Percentiles rank a stretch among this genome's conserved stretches.
Evolutionary conservation across 1,140 invertebrate genomes (phyloP).

Genomic region (Cydia amplana): DNA sequence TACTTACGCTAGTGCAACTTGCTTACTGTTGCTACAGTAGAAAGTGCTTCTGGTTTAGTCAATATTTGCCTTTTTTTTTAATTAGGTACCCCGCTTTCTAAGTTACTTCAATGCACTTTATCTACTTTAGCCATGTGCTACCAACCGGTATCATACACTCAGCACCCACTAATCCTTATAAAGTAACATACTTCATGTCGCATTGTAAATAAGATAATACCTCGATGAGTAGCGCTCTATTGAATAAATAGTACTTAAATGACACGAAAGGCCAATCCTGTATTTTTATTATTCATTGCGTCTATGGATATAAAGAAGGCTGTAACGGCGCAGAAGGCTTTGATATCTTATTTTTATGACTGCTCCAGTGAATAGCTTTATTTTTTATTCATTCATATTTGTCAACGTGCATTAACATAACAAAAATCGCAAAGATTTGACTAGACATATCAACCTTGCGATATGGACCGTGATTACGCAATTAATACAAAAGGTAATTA

Average conservation of each 20-base stretch:
- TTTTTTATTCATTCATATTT: background rate
- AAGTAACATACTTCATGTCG: background rate
- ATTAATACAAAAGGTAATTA: no score
- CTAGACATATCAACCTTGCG: no score
- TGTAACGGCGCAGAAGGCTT: constrained; percentile 13
- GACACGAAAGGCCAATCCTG: background rate
- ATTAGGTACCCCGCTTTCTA: no score
- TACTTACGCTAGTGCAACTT: no score
- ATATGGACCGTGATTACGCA: no score
- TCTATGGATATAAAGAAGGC: constrained; percentile 21
- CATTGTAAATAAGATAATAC: background rate
- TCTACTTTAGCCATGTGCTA: background rate
- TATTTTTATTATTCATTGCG: constrained; percentile 28
- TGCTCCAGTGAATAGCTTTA: background rate
- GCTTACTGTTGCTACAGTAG: no score
- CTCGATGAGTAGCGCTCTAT: background rate
- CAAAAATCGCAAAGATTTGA: background rate
- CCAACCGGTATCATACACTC: background rate
- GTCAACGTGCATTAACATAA: background rate
- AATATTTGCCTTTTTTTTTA: no score
- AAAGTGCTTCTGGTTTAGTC: no score
- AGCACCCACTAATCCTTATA: background rate
- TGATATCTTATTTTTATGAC: constrained; percentile 23
- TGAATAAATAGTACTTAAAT: background rate
- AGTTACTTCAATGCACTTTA: no score